Evolutionary conservation across 2,888 invertebrate genomes (phyloP), one percentile per base, ranked within the genome.

Genomic region (Thyatira batis): DNA sequence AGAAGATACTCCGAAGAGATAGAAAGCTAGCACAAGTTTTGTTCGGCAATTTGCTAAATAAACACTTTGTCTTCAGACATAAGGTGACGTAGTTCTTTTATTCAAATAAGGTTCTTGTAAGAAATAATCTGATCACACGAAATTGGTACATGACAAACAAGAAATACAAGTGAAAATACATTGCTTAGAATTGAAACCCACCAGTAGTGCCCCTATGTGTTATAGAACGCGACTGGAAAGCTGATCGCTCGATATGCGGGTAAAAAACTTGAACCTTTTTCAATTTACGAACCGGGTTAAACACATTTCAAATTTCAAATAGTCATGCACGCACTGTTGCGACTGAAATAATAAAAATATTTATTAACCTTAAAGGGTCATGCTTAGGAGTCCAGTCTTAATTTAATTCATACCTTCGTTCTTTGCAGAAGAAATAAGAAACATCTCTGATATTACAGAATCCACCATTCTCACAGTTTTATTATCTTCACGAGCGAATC

Each of bases 401-500:
- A n/a, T n/a, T n/a, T n/a, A n/a, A n/a, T n/a, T n/a, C n/a, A n/a
- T n/a, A n/a, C n/a, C n/a, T n/a, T n/a, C n/a, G n/a, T n/a, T n/a
- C n/a, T n/a, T 23, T 48, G 27, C 21, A 54, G 44, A 57, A 65
- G 54, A 54, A 61, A 65, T 60, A 57, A 54, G 53, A 50, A 52
- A 56, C 60, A 58, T 58, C 58, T 54, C 55, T 62, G 53, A 68
- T 60, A 61, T 64, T 57, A 61, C 55, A 49, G 20, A 57, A 30
- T 30, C 11, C 11, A 30, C 11, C 4, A 30, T 50, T 55, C 23
- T 54, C 50, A 52, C 53, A 56, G 59, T 66, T 67, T 57, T 60
- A 65, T 62, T 67, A 65, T 63, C 60, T 63, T 58, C 55, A 46
- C 52, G 61, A 60, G 61, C 49, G 63, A 65, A 71, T 69, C 63